These are phyloP conservation scores for Trematomus loennbergii DNA, from an alignment of 2,113 vertebrate genomes.

Conservation along the genomic window DNA sequence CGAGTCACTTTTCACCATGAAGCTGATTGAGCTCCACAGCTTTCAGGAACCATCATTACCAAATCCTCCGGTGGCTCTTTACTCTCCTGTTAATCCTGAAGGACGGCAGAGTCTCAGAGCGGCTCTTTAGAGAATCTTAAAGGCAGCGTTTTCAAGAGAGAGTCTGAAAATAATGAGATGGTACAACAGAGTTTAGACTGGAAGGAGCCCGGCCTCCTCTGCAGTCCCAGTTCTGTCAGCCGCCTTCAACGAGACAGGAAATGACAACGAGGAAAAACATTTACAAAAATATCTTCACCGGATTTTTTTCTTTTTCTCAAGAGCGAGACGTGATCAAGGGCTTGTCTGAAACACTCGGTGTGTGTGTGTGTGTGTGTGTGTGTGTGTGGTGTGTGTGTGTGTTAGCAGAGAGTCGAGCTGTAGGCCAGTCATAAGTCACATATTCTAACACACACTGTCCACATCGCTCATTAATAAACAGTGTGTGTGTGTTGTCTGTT, in stretches of 20 bases:
- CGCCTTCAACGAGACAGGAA: slow-evolving; percentile 48
- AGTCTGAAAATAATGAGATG: slow-evolving; percentile 43
- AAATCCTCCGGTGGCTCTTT: neutral
- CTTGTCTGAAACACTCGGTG: slow-evolving; percentile 31
- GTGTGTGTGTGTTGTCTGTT: neutral
- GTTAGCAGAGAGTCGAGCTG: neutral
- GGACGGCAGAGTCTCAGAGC: accelerated
- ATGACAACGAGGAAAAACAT: slow-evolving; percentile 24
- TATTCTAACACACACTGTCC: slow-evolving; percentile 64
- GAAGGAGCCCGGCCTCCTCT: slow-evolving; percentile 41
- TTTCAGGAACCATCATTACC: neutral
- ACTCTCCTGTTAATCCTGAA: neutral
- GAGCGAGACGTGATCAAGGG: slow-evolving; percentile 42
- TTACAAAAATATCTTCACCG: slow-evolving; percentile 35
- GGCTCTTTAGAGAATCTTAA: slow-evolving; percentile 1
- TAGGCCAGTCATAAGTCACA: slow-evolving; percentile 51
- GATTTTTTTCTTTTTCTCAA: slow-evolving; percentile 6
- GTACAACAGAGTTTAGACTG: slow-evolving; percentile 36
- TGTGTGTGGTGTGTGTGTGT: slow-evolving; percentile 28
- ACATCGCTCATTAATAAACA: slow-evolving; percentile 64
- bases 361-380: slow-evolving; percentile 19
- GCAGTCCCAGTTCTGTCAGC: slow-evolving; percentile 76
- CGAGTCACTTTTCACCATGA: neutral
- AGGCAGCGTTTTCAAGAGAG: neutral
- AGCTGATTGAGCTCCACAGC: neutral